A percentile compares a stretch with the other conserved stretches of the same genome.
These are phyloP conservation scores for Nineta flava DNA, from an alignment of 2,888 invertebrate genomes.

Conservation along the genomic window DNA sequence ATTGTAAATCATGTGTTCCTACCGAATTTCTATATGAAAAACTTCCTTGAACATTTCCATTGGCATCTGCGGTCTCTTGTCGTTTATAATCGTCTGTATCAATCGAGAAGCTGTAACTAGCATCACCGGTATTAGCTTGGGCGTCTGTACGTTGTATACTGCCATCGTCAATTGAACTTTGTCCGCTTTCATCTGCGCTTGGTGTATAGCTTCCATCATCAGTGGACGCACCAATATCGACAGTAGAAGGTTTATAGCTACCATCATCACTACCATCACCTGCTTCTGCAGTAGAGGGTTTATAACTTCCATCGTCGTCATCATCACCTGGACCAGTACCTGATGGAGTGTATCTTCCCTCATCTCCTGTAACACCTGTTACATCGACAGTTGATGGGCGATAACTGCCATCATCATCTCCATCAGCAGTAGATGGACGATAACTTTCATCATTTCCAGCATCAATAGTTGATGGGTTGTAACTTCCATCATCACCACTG, in stretches of 20 bases:
- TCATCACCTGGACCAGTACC: conserved; percentile 14
- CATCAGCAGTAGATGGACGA: conserved; percentile 17
- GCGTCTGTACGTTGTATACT: conserved; percentile 10
- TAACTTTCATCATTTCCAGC: conserved; percentile 20
- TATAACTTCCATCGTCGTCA: not conserved
- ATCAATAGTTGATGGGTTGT: conserved; percentile 16
- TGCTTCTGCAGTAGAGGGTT: not conserved
- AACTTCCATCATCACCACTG: conserved; percentile 16
- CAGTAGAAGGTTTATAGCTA: not conserved
- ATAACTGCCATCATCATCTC: conserved; percentile 15
- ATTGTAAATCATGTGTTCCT: conserved; percentile 16
- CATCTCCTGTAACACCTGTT: conserved; percentile 20
- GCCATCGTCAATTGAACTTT: conserved; percentile 4
- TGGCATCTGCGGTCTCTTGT: conserved; percentile 15
- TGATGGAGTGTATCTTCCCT: conserved; percentile 11
- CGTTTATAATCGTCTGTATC: conserved; percentile 15
- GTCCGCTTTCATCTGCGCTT: not conserved
- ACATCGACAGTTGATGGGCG: conserved; percentile 13
- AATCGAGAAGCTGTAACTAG: conserved; percentile 18
- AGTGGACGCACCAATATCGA: not conserved
- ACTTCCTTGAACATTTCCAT: conserved; percentile 18
- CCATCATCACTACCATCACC: conserved; percentile 1
- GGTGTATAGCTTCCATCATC: conserved; percentile 1
- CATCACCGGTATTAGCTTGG: conserved; percentile 12
- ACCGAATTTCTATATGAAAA: conserved; percentile 15